Conservation (phyloP, 2,888 invertebrate genomes). For the Chromoteleia sp. region DNA sequence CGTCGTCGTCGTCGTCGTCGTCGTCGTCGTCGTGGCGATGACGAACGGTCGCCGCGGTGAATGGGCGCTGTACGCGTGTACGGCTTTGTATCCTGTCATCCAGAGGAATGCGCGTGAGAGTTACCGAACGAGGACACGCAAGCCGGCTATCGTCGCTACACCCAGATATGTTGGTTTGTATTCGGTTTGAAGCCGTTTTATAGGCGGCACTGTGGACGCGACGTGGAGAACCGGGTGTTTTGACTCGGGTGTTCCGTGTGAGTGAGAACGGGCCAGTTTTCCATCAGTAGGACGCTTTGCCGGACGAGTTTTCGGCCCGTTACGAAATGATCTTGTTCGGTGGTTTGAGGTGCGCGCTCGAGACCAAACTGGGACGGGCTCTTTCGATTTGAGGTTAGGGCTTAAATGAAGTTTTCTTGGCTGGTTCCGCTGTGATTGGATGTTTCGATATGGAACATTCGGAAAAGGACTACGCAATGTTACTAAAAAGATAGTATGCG, state of each 20-base stretch:
- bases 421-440: background rate
- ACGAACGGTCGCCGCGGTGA: slow-evolving; percentile 45
- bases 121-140: slow-evolving; percentile 62
- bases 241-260: background rate
- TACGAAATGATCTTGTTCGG: background rate
- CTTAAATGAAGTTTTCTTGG: background rate
- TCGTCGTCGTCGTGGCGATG: background rate
- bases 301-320: too few relatives aligned
- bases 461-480: too few relatives aligned
- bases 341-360: too few relatives aligned
- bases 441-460: too few relatives aligned
- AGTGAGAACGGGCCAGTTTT: background rate
- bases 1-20: background rate
- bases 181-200: background rate
- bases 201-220: background rate
- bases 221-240: background rate
- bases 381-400: background rate
- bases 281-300: too few relatives aligned
- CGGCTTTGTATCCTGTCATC: slow-evolving; percentile 68
- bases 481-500: too few relatives aligned
- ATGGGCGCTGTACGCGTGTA: slow-evolving; percentile 63
- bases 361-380: background rate
- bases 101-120: slow-evolving; percentile 67
- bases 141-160: slow-evolving; percentile 51
- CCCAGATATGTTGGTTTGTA: slow-evolving; percentile 7